Percentiles rank a stretch among this genome's conserved stretches.
These are phyloP conservation scores for Helicoverpa assulta DNA, from an alignment of 2,888 invertebrate species.

Conservation along the genomic window DNA sequence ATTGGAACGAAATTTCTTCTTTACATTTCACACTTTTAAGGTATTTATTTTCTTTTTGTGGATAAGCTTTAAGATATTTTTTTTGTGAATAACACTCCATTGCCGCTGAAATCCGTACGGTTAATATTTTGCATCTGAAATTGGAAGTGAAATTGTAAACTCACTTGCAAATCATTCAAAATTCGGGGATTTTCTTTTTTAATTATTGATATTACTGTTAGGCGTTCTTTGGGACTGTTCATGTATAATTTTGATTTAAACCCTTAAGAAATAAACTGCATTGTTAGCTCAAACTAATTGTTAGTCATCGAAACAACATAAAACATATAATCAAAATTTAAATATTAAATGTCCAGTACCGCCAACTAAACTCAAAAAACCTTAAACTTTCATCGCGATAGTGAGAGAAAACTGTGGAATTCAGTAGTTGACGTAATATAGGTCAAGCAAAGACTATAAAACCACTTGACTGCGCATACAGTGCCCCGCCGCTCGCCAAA, in stretches of 20 bases:
- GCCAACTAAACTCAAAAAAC: neutral
- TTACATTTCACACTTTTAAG: slow-evolving; percentile 61
- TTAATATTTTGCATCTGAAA: neutral
- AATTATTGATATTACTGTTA: neutral
- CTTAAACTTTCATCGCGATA: slow-evolving; percentile 38
- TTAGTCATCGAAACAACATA: too few relatives aligned
- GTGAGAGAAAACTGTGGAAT: slow-evolving; percentile 59
- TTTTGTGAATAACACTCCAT: slow-evolving; percentile 12
- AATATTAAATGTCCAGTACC: too few relatives aligned
- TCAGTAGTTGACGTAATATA: slow-evolving; percentile 59
- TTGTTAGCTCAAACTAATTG: too few relatives aligned
- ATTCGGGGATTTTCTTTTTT: neutral
- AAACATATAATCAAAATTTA: too few relatives aligned
- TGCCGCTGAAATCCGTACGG: neutral
- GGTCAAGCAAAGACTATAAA: slow-evolving; percentile 75
- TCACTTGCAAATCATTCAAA: neutral
- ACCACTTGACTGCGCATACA: too few relatives aligned
- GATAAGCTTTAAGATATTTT: slow-evolving; percentile 49
- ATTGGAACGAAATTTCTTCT: slow-evolving; percentile 59
- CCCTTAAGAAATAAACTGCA: too few relatives aligned
- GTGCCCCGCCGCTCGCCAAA: too few relatives aligned
- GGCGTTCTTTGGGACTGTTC: neutral
- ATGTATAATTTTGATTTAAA: neutral
- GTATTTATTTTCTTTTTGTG: slow-evolving; percentile 62
- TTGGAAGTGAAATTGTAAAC: neutral